Evolutionary conservation across 2,797 vertebrate species (phyloP).

Genomic region (Etheostoma nigrum): DNA sequence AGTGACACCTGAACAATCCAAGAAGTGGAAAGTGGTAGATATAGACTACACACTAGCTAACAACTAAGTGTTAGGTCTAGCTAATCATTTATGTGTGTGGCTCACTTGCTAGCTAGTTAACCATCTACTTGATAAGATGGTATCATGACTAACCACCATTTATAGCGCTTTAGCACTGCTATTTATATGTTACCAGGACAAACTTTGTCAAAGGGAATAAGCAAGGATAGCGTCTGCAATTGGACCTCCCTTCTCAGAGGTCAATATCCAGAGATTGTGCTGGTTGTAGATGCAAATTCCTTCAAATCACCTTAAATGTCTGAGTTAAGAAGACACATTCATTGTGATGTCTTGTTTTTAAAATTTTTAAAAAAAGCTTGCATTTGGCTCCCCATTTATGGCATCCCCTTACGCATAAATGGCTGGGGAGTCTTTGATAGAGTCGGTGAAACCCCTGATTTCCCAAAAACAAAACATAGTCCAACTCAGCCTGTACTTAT

Average conservation of each 20-base stretch:
- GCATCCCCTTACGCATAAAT: slow-evolving; percentile 15
- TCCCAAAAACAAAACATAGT: slow-evolving; percentile 24
- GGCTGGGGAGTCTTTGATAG: slow-evolving; percentile 32
- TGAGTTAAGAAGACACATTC: slow-evolving; percentile 4
- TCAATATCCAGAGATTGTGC: neutral
- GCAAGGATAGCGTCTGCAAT: neutral
- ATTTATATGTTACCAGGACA: neutral
- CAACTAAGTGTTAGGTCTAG: too few relatives aligned
- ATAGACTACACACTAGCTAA: too few relatives aligned
- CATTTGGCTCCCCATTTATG: too few relatives aligned
- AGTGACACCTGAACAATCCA: too few relatives aligned
- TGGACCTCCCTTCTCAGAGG: neutral
- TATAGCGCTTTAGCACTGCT: too few relatives aligned
- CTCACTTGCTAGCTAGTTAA: neutral
- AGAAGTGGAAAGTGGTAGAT: too few relatives aligned
- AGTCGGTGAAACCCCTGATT: slow-evolving; percentile 39
- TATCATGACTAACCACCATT: neutral
- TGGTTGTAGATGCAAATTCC: neutral
- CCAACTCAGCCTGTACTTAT: slow-evolving; percentile 18
- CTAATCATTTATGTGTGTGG: too few relatives aligned
- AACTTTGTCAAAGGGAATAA: neutral
- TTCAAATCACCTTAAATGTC: neutral
- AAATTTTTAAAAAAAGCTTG: neutral
- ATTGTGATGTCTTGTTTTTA: slow-evolving; percentile 9
- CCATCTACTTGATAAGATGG: neutral